Base-by-base conservation (phyloP, 2,888 invertebrate genomes). In the Leptura quadrifasciata region DNA sequence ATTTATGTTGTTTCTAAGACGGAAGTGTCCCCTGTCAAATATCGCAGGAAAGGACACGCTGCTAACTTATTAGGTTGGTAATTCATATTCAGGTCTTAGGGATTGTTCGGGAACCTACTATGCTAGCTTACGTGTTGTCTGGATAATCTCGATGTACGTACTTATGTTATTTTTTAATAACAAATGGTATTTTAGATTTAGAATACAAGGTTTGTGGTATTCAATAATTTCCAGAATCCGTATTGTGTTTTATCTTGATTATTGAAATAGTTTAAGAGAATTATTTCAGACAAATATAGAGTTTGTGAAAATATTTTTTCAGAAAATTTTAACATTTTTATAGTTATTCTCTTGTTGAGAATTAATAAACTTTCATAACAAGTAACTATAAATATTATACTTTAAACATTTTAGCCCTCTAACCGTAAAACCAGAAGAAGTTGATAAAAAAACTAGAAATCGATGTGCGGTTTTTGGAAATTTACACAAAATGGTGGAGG, bases 41-140 rank as follows among this genome's bases (percentile, higher is more conserved):
- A 85, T 74, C 85, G 86, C 73, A 84, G 88, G 78, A 87, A 87
- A 76, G 88, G 89, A 74, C 88, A 88, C 79, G 85, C 88, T 71
- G 85, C 88, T 76, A 88, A 87, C 82, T 87, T 90, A 85, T 86
- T 90, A 88, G 90, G 90, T 89, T 86, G 84, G 87, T 87, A 86
- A 82, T 80, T 73, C 75, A 75, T 54, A 63, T 61, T 54, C 61
- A 35, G 67, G 74, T 68, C 65, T 74, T 74, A 61, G 73, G 57
- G 64, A 72, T 65, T 65, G 64, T 55, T 64, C 63, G 73, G 61
- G 63, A 69, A 74, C 69, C 69, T 69, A 63, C 61, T 73, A 61
- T 71, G 71, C 72, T 72, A 55, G 72, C 65, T 72, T 71, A 71
- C 71, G 61, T 71, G 61, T 71, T 61, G 61, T 71, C 67, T 68